Conservation (phyloP, 2,888 invertebrate genomes). For the Phyto melanocephala region DNA sequence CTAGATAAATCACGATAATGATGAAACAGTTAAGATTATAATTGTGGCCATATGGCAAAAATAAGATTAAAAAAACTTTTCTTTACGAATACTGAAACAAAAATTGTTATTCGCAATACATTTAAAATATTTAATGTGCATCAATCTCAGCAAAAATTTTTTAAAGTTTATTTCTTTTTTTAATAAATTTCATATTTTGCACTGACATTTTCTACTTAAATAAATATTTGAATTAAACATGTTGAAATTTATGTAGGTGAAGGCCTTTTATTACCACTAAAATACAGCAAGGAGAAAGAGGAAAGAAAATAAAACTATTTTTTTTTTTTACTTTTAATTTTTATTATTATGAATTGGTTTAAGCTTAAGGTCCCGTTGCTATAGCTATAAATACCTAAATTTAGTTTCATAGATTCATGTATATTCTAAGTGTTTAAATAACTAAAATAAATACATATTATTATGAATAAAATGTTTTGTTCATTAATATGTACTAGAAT, state of each 20-base stretch:
- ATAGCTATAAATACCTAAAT: too few relatives aligned
- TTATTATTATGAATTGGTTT: too few relatives aligned
- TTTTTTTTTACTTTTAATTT: too few relatives aligned
- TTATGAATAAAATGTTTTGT: too few relatives aligned
- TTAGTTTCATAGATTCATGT: too few relatives aligned
- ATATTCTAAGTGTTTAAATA: too few relatives aligned
- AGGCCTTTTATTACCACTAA: slow-evolving; percentile 4
- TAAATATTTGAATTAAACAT: slow-evolving; percentile 1
- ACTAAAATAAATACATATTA: too few relatives aligned
- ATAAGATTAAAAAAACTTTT: neutral
- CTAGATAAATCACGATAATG: neutral
- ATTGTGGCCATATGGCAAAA: slow-evolving; percentile 7
- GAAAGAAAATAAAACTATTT: too few relatives aligned
- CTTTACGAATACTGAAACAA: neutral
- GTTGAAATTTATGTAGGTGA: slow-evolving; percentile 26
- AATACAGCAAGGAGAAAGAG: slow-evolving; percentile 28
- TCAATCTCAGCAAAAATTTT: neutral
- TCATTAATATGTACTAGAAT: too few relatives aligned
- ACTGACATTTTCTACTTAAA: neutral
- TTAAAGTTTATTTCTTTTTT: neutral
- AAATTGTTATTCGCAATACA: neutral
- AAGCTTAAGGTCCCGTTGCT: too few relatives aligned
- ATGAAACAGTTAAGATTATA: neutral
- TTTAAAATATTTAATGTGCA: neutral
- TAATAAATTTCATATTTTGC: neutral